Base-by-base conservation (phyloP, 1,140 invertebrate genomes). In the Thalassaphorura encarpata region DNA sequence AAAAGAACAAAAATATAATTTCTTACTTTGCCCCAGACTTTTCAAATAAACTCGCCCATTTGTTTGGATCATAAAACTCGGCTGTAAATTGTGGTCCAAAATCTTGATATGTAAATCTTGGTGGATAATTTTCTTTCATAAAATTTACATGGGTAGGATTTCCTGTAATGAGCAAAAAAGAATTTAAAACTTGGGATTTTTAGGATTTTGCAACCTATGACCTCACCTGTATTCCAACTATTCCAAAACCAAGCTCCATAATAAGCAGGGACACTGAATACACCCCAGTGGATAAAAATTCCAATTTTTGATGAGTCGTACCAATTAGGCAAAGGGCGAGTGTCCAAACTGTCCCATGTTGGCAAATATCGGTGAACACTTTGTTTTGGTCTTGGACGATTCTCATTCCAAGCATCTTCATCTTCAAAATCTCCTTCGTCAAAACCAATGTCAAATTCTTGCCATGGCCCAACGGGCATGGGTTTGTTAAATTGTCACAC, bases 21-120 rank as follows among this genome's bases (percentile, higher is more conserved):
- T 36, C 33, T 36, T 95, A 48, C 69, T 68, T 67, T 8, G 70
- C 70, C 11, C 70, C 70, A 18, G 69, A 68, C 16, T 56, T 55
- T 21, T 69, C 52, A 48, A 72, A 69, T 18, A 72, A 47, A 24
- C 63, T 56, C 24, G 70, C 71, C 69, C 68, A 72, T 15, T 56
- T 41, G 36, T 56, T 60, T 4, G 70, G 57, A 56, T 73, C 54
- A 50, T 63, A 73, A 61, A 73, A 71, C 52, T 73, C 67, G 2
- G 69, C 67, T n/a, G 65, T 70, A 46, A 72, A 71, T 27, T 64
- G 39, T 1, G 62, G 58, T 1, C 62, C 74, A 63, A 77, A 76
- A 46, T 77, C 73, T 1, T 70, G 69, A 60, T 76, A 77, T 2
- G 70, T 70, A 42, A 68, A 71, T 23, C 61, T 64, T 6, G 72